Percentiles rank a stretch among this genome's conserved stretches.
These are phyloP conservation scores for Drosophila prostipennis DNA, from an alignment of 2,888 invertebrate genomes.

Conservation along the genomic window DNA sequence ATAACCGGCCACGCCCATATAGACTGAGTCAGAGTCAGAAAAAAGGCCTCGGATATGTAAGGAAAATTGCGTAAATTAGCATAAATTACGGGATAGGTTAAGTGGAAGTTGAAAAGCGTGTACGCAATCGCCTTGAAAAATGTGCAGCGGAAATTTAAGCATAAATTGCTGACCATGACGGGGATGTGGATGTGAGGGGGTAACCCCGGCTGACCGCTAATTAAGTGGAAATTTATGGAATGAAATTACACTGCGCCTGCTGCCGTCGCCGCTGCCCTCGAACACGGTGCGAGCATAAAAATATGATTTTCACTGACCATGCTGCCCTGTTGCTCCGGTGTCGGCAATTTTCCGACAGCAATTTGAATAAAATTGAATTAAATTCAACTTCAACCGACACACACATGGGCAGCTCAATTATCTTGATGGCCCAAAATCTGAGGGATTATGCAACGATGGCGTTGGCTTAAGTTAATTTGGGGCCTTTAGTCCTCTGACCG, in stretches of 20 bases:
- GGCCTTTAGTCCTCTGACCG: constrained; percentile 33
- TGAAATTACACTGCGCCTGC: constrained; percentile 61
- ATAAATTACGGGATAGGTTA: constrained; percentile 68
- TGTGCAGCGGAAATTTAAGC: constrained; percentile 75
- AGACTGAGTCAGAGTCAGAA: constrained; percentile 5
- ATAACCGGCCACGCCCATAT: constrained; percentile 18
- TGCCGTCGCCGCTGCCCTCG: constrained; percentile 6
- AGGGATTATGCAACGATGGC: constrained; percentile 32
- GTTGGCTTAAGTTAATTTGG: constrained; percentile 30
- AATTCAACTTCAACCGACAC: constrained; percentile 44
- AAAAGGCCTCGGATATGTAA: constrained; percentile 21
- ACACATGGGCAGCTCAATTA: constrained; percentile 48
- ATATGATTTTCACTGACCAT: constrained; percentile 62
- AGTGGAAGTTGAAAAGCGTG: constrained; percentile 69
- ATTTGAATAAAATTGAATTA: constrained; percentile 77
- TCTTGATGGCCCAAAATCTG: constrained; percentile 52
- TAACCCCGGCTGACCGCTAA: constrained; percentile 54
- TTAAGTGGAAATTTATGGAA: constrained; percentile 77
- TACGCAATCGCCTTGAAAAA: constrained; percentile 77
- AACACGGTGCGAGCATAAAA: constrained; percentile 48
- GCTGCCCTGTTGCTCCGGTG: constrained; percentile 21
- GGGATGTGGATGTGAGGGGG: neutral
- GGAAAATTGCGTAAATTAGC: constrained; percentile 74
- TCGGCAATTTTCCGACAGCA: constrained; percentile 65
- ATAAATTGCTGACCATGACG: constrained; percentile 69